Evolutionary conservation across 2,888 invertebrate species (phyloP).

Genomic region (Choristoneura rosaceana): DNA sequence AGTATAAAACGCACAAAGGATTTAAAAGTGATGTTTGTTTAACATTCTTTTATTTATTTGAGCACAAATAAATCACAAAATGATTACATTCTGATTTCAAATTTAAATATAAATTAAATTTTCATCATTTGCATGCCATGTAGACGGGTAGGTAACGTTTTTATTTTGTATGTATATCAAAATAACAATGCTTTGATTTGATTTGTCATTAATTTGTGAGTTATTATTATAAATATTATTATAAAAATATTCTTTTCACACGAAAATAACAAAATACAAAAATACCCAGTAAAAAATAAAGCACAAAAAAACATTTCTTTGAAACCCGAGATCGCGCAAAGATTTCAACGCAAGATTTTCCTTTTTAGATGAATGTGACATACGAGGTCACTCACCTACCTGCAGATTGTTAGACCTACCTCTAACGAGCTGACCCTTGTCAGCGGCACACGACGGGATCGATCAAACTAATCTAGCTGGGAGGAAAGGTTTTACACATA

Average conservation of each 20-base stretch:
- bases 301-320: neutral
- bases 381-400: conserved; percentile 15
- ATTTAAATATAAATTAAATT: no score
- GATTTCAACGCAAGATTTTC: conserved; percentile 23
- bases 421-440: conserved; percentile 26
- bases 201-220: neutral
- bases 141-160: no score
- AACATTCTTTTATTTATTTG: no score
- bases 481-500: neutral
- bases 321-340: neutral
- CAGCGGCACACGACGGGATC: conserved; percentile 3
- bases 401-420: conserved; percentile 18
- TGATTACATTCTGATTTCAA: no score
- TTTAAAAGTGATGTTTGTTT: no score
- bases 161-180: no score
- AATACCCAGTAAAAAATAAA: neutral
- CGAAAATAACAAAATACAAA: neutral
- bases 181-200: neutral
- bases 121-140: no score
- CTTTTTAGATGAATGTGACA: conserved; percentile 17
- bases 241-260: no score
- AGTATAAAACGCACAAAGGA: no score
- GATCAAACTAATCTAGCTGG: conserved; percentile 14
- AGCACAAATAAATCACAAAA: no score
- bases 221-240: no score